Percentiles rank a stretch among this genome's conserved stretches.
phyloP scores from a whole-genome alignment of 2,888 invertebrate genomes.

The Xanthostigma xanthostigma region DNA sequence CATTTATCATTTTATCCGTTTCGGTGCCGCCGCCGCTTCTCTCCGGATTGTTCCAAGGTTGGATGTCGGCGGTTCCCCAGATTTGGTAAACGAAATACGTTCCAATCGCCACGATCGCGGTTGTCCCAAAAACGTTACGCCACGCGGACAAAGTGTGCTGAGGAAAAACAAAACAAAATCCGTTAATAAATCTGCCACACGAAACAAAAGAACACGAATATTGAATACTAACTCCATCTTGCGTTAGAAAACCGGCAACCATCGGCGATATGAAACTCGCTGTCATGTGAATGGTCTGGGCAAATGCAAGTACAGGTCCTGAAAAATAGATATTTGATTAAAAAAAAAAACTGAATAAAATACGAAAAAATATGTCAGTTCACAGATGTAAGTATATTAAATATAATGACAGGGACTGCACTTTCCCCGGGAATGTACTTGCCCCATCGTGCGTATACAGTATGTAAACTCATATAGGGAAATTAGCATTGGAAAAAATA shows the following conservation, averaged over 20 bases:
- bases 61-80: conserved; percentile 47
- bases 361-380: too few relatives aligned
- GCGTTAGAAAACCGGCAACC: conserved; percentile 42
- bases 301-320: conserved; percentile 53
- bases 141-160: conserved; percentile 36
- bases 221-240: conserved; percentile 34
- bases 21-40: neutral
- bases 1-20: too few relatives aligned
- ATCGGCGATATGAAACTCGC: conserved; percentile 55
- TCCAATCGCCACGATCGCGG: conserved; percentile 40
- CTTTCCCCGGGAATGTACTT: too few relatives aligned
- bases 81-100: conserved; percentile 50
- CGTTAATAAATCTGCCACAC: neutral
- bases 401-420: too few relatives aligned
- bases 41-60: conserved; percentile 35
- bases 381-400: too few relatives aligned
- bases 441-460: too few relatives aligned
- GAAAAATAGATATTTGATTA: too few relatives aligned
- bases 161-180: conserved; percentile 3
- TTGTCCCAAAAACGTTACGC: conserved; percentile 46
- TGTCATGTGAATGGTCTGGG: conserved; percentile 64
- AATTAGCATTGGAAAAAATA: too few relatives aligned
- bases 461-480: too few relatives aligned
- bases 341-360: too few relatives aligned
- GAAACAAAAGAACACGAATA: neutral